Conservation (phyloP, 2,113 vertebrate species). For the Centropus unirufus region DNA sequence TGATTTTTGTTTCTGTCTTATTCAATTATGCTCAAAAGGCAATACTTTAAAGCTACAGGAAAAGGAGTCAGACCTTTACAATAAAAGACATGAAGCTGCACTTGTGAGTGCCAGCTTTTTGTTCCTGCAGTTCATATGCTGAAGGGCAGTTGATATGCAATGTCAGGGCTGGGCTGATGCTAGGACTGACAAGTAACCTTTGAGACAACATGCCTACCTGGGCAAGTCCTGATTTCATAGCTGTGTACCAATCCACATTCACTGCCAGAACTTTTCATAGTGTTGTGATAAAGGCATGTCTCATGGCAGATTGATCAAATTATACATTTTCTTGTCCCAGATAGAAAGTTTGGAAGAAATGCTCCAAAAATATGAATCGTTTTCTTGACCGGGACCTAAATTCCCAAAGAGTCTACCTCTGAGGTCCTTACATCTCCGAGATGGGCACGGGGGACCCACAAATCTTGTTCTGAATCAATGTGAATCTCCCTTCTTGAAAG, state of each 20-base stretch:
- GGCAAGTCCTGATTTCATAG: not conserved
- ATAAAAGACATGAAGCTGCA: not conserved
- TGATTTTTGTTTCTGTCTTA: conserved; percentile 40
- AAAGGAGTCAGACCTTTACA: conserved; percentile 30
- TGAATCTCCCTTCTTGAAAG: not conserved
- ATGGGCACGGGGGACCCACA: not conserved
- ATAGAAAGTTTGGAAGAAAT: not conserved
- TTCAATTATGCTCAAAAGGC: conserved; percentile 42
- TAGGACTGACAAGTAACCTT: not conserved
- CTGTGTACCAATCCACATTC: not conserved
- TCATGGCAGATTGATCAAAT: not conserved
- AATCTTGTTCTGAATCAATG: not conserved
- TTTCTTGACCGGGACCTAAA: not conserved
- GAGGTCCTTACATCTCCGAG: not conserved
- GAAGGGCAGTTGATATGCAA: not conserved
- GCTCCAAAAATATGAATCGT: rapidly evolving
- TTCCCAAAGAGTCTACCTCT: not conserved
- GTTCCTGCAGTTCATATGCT: not conserved
- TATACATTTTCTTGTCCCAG: not conserved
- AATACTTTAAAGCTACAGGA: not conserved
- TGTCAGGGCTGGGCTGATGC: not conserved
- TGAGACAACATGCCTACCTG: not conserved
- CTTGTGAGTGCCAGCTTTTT: not conserved
- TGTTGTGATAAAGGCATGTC: not conserved
- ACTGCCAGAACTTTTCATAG: not conserved